Evolutionary conservation across 2,888 invertebrate genomes (phyloP), one percentile per base, ranked within the genome.

Genomic region (Drosophila mimetica): DNA sequence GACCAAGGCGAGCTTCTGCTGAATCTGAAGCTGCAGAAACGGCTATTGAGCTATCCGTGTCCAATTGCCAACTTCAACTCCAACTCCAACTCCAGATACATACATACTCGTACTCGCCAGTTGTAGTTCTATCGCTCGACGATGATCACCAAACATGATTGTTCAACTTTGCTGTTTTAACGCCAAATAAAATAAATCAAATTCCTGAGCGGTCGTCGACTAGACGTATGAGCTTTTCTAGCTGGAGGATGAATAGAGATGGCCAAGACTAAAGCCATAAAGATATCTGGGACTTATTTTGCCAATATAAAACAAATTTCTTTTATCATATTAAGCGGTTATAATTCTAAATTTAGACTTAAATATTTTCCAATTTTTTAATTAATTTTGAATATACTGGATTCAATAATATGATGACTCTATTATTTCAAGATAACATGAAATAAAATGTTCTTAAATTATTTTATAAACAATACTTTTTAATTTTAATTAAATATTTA

Each of bases 141-240:
- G 63, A 72, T 63, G 73, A 72, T 61, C 88, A 76, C 82, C 88
- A 83, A 83, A 83, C 88, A 83, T 84, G 84, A 86, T 84, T 88
- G 83, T 86, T 77, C 86, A 88, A 83, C 84, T 88, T 79, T 73
- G 84, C 86, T 86, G 71, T 85, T 88, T 85, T 86, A 85, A 85
- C 85, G 89, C 89, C 87, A 88, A 85, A 85, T 86, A 88, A 85
- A 88, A 85, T 88, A 85, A 88, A 85, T 85, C 84, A 85, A 85
- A 85, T 87, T 88, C 89, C 87, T 71, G 32, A 72, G 73, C 79
- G 87, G 88, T 88, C 88, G 86, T 82, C 76, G 88, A 82, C 84
- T 80, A 74, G 61, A 53, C 42, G 41, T 28, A 53, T 54, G 42
- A 36, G 51, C 14, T 6, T 16, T 42, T 14, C 36, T n/a, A 5